phyloP scores from a whole-genome alignment of 2,888 invertebrate genomes.

The Caenorhabditis sp. region DNA sequence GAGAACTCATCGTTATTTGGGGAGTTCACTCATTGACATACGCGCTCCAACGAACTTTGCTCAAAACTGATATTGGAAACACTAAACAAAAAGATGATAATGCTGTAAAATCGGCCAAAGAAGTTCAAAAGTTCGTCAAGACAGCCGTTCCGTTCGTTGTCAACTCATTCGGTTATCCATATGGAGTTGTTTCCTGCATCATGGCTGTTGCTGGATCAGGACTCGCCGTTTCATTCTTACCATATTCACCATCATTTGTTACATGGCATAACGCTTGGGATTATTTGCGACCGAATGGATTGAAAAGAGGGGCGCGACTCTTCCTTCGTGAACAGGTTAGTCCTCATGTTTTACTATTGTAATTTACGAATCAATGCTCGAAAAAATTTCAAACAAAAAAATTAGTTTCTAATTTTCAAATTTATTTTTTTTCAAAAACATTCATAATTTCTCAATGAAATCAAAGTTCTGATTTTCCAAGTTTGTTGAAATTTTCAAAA shows the following conservation, averaged over 20 bases:
- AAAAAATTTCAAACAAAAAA: too few relatives aligned
- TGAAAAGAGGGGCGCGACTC: constrained; percentile 61
- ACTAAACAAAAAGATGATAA: constrained; percentile 38
- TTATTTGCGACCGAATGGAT: constrained; percentile 75
- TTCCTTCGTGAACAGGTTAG: constrained; percentile 66
- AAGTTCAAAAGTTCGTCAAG: constrained; percentile 50
- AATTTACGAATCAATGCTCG: too few relatives aligned
- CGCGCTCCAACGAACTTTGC: constrained; percentile 49
- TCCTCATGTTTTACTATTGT: too few relatives aligned
- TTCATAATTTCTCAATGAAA: too few relatives aligned
- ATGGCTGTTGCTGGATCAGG: constrained; percentile 58
- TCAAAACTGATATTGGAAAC: constrained; percentile 44
- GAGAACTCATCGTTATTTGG: constrained; percentile 83
- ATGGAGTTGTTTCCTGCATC: constrained; percentile 78
- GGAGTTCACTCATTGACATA: constrained; percentile 77
- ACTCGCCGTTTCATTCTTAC: constrained; percentile 83
- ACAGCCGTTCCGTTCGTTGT: constrained; percentile 79
- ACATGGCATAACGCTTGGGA: constrained; percentile 86
- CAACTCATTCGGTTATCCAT: constrained; percentile 87
- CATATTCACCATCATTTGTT: constrained; percentile 83
- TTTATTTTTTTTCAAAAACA: too few relatives aligned
- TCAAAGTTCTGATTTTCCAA: too few relatives aligned
- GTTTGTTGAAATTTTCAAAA: too few relatives aligned
- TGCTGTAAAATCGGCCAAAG: constrained; percentile 43
- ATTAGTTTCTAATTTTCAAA: too few relatives aligned